Evolutionary conservation across 2,113 vertebrate species (phyloP).

Genomic region (Ciconia maguari): DNA sequence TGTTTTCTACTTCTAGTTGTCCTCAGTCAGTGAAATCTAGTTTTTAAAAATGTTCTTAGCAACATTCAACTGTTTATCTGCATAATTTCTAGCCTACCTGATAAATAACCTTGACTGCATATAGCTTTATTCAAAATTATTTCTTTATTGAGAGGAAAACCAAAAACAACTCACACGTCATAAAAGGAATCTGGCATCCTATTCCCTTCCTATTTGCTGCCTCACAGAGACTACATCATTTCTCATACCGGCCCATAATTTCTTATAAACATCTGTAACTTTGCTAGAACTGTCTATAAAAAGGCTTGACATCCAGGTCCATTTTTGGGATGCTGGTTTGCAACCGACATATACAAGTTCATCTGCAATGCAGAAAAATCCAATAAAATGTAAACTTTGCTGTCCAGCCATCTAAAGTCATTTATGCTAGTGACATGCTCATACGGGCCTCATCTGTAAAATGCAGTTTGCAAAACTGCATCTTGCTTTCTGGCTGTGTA

Average conservation of each 20-base stretch:
- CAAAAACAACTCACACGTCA: fast-evolving
- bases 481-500: too few relatives aligned
- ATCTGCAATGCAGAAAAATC: not conserved
- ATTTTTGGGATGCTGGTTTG: not conserved
- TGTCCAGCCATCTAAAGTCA: not conserved
- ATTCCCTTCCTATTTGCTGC: not conserved
- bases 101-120: not conserved
- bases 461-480: too few relatives aligned
- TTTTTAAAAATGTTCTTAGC: not conserved
- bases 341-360: not conserved
- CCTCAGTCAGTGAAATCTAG: not conserved
- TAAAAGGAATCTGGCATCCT: not conserved
- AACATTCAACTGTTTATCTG: not conserved
- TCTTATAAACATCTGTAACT: not conserved
- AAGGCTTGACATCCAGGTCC: not conserved
- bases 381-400: not conserved
- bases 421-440: not conserved
- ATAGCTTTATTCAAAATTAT: not conserved
- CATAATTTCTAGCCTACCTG: not conserved
- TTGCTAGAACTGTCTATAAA: not conserved
- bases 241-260: not conserved
- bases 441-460: not conserved
- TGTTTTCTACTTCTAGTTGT: not conserved
- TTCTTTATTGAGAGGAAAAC: not conserved
- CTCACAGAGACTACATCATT: not conserved